A percentile compares a stretch with the other conserved stretches of the same genome.
Evolutionary conservation across 2,888 invertebrate genomes (phyloP).

Genomic region (Quadriops clusia): DNA sequence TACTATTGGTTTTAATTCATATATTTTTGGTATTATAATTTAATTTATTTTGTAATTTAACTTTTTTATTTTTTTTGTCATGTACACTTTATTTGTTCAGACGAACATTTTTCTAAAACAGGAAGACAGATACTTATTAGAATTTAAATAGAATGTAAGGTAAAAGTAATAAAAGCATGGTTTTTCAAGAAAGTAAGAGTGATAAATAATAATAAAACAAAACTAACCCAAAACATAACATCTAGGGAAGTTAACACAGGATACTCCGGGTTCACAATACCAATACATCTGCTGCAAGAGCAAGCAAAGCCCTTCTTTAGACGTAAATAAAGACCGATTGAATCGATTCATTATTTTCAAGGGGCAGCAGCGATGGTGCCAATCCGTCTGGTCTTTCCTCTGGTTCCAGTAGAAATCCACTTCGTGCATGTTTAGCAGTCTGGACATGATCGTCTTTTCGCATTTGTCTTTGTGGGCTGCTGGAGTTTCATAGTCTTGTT

Average conservation of each 20-base stretch:
- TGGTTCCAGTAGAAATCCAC: slow-evolving; percentile 88
- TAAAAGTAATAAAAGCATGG: no score
- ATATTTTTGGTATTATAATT: no score
- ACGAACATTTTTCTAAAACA: no score
- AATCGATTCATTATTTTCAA: slow-evolving; percentile 69
- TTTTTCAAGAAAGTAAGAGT: no score
- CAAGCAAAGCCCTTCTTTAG: slow-evolving; percentile 77
- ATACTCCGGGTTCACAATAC: slow-evolving; percentile 71
- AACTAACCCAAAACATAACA: slow-evolving; percentile 73
- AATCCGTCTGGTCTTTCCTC: slow-evolving; percentile 69
- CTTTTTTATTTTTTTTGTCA: no score
- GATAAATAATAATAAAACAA: no score
- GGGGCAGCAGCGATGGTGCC: slow-evolving; percentile 47
- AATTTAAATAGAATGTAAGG: no score
- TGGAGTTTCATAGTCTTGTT: slow-evolving; percentile 34
- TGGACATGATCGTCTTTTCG: slow-evolving; percentile 50
- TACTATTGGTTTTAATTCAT: no score
- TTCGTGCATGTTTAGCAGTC: slow-evolving; percentile 65
- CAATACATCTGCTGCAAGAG: slow-evolving; percentile 74
- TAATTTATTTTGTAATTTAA: no score
- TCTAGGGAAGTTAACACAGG: slow-evolving; percentile 68
- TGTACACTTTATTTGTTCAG: no score
- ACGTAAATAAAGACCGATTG: slow-evolving; percentile 78
- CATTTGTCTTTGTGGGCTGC: slow-evolving; percentile 46
- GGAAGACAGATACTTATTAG: no score